Evolutionary conservation across 2,113 vertebrate species (phyloP).

Genomic region (Rhynchopsitta pachyrhyncha): DNA sequence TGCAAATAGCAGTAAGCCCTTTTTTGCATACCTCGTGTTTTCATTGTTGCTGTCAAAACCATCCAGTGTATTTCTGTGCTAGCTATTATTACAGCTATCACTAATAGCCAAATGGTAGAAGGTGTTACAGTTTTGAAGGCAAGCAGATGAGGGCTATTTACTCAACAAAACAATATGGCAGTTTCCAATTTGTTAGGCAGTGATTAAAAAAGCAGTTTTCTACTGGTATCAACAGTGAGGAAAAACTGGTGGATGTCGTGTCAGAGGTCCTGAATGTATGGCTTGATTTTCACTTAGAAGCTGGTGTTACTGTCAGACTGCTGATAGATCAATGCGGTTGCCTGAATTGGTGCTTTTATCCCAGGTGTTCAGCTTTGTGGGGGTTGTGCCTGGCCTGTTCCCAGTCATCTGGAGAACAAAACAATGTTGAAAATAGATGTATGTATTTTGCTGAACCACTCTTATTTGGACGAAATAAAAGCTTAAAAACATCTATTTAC

Average conservation of each 20-base stretch:
- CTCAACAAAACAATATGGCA: neutral
- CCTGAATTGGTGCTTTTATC: constrained; percentile 91
- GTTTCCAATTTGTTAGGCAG: constrained; percentile 19
- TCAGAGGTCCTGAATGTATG: neutral
- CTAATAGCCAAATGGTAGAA: neutral
- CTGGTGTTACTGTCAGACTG: constrained; percentile 74
- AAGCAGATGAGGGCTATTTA: neutral
- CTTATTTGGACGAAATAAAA: neutral
- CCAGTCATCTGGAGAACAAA: constrained; percentile 84
- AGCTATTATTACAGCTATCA: neutral
- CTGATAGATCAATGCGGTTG: constrained; percentile 88
- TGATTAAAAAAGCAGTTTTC: neutral
- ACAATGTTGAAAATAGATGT: constrained; percentile 5
- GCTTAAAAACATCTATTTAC: constrained; percentile 2
- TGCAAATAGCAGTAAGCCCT: neutral
- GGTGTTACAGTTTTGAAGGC: neutral
- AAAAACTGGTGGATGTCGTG: neutral
- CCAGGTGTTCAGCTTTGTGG: constrained; percentile 90
- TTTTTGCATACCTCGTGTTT: neutral
- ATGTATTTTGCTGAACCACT: neutral
- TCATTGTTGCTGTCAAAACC: constrained; percentile 18
- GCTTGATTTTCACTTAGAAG: neutral
- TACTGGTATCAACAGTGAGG: neutral
- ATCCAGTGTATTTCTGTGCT: constrained; percentile 56
- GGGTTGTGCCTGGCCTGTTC: constrained; percentile 81